A percentile compares a stretch with the other conserved stretches of the same genome.
Conservation (phyloP, 1,140 invertebrate genomes). For the Leptestheria dahalacensis region DNA sequence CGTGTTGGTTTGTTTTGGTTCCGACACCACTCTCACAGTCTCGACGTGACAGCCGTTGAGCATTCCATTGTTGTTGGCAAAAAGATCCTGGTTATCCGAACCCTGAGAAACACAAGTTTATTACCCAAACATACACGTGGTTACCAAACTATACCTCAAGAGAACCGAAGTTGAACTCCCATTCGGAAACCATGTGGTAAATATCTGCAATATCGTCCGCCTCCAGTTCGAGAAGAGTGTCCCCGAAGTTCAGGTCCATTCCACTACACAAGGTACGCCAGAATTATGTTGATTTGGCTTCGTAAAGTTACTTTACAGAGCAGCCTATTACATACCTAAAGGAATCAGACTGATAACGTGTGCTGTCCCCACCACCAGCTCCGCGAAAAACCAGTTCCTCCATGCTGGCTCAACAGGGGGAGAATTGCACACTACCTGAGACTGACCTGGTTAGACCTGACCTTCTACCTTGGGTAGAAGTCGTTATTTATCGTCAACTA, state of each 20-base stretch:
- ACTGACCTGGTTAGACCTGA: too few species aligned
- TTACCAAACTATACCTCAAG: background rate
- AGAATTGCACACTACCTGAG: background rate
- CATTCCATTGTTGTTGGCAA: background rate
- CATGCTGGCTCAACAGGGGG: too few species aligned
- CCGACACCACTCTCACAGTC: background rate
- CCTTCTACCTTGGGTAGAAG: too few species aligned
- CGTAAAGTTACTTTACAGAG: too few species aligned
- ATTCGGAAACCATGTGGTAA: constrained; percentile 4
- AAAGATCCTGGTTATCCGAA: background rate
- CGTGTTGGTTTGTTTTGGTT: background rate
- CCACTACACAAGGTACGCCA: too few species aligned
- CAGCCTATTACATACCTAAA: background rate
- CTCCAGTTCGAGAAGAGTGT: background rate
- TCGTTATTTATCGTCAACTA: too few species aligned
- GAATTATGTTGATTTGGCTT: too few species aligned
- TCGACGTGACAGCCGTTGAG: background rate
- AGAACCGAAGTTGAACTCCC: constrained; percentile 3
- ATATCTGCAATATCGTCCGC: constrained; percentile 3
- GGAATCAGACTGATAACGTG: background rate
- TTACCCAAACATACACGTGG: background rate
- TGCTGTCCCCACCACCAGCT: background rate
- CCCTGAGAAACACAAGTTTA: background rate
- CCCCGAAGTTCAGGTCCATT: background rate
- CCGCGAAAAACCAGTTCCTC: background rate